Conservation (phyloP, 1,140 invertebrate species). For the Leptinotarsa defecta region DNA sequence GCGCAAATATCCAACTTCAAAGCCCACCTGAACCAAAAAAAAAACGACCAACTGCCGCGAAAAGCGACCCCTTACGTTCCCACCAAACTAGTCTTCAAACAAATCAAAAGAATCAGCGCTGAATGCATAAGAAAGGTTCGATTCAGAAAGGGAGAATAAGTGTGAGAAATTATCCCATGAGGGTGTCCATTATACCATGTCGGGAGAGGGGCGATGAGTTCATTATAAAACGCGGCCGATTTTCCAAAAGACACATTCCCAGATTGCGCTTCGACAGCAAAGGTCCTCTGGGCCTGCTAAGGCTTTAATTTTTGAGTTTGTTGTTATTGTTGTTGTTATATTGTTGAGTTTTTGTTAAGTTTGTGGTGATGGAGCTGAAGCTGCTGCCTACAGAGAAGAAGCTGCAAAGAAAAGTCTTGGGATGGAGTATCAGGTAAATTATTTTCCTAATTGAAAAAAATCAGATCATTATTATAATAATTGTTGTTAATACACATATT, state of each 20-base stretch:
- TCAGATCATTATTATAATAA: too few species aligned
- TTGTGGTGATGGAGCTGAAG: neutral
- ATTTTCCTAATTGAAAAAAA: too few species aligned
- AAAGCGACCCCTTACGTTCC: neutral
- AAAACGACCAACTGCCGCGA: neutral
- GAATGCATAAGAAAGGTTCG: neutral
- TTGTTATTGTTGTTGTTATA: neutral
- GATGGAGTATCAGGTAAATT: neutral
- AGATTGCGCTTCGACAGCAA: neutral
- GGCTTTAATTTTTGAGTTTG: constrained; percentile 8
- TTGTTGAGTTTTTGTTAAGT: constrained; percentile 4
- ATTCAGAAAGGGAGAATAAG: neutral
- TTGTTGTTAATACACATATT: too few species aligned
- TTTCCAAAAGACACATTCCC: neutral
- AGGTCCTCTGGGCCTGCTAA: neutral
- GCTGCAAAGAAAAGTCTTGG: neutral
- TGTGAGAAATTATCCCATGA: constrained; percentile 3
- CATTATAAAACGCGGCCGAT: neutral
- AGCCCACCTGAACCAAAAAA: neutral
- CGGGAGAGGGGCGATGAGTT: neutral
- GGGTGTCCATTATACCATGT: neutral
- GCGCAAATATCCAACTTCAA: neutral
- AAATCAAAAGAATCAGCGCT: constrained; percentile 3
- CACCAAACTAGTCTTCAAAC: neutral
- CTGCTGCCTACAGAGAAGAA: neutral